These are phyloP conservation scores for Megamerina dolium DNA, from an alignment of 2,888 invertebrate genomes.

Conservation along the genomic window DNA sequence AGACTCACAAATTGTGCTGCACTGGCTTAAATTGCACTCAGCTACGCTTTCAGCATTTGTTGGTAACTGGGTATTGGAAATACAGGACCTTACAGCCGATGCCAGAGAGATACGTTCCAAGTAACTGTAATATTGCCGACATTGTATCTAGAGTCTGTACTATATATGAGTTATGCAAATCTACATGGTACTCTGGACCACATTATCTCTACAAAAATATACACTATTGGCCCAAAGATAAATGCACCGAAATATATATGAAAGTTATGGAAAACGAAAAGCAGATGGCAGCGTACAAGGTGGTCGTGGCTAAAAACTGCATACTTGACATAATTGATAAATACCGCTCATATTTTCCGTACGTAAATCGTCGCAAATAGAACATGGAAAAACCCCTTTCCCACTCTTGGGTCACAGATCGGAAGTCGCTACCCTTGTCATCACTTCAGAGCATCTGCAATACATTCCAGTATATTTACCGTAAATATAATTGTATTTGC, in stretches of 20 bases:
- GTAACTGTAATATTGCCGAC: conserved; percentile 1
- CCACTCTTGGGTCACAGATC: too few species aligned
- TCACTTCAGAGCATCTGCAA: too few species aligned
- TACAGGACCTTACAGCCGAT: conserved; percentile 5
- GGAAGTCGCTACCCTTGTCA: too few species aligned
- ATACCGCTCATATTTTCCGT: too few species aligned
- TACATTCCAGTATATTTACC: too few species aligned
- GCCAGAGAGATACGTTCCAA: conserved; percentile 6
- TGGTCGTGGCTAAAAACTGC: not conserved
- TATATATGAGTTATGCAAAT: conserved; percentile 5
- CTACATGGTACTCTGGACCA: conserved; percentile 7
- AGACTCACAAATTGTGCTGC: conserved; percentile 14
- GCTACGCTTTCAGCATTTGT: too few species aligned
- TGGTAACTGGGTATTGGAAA: conserved; percentile 13
- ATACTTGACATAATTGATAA: too few species aligned
- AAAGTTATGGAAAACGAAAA: too few species aligned
- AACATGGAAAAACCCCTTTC: too few species aligned
- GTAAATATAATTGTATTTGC: too few species aligned
- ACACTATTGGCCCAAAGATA: not conserved
- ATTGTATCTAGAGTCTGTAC: conserved; percentile 6
- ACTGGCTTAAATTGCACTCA: conserved; percentile 10
- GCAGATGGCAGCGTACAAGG: too few species aligned
- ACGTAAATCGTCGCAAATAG: not conserved
- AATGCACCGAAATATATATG: conserved; percentile 5
- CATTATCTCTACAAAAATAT: not conserved